Conservation (phyloP, 64 coral and sea anemone genomes). For the Catalaphyllia jardinei region DNA sequence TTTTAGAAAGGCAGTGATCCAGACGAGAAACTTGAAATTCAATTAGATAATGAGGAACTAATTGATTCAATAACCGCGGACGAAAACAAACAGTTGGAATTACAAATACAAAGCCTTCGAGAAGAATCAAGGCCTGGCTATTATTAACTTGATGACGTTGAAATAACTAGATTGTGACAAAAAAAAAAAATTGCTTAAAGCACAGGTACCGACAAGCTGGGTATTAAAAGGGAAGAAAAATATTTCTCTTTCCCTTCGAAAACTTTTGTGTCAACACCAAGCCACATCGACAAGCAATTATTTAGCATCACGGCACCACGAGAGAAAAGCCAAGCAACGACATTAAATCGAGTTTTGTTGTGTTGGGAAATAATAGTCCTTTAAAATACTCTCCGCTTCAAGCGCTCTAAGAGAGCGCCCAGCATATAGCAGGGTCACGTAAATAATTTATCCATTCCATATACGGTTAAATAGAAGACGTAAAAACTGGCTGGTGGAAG, state of each 20-base stretch:
- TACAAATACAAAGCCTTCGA: neutral
- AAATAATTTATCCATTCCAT: constrained; percentile 25
- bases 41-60: neutral
- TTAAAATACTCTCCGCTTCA: neutral
- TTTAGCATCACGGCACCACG: neutral
- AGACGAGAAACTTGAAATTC: neutral
- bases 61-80: neutral
- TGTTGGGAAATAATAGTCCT: neutral
- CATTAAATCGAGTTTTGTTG: neutral
- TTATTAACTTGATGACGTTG: neutral
- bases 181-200: neutral
- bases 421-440: neutral
- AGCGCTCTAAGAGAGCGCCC: neutral
- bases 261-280: neutral
- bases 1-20: neutral
- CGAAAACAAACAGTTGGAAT: neutral
- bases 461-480: constrained; percentile 6
- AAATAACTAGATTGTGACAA: neutral
- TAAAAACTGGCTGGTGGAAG: constrained; percentile 7
- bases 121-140: neutral
- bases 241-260: neutral
- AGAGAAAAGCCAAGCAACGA: neutral
- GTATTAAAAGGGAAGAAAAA: neutral
- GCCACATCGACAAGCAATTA: neutral
- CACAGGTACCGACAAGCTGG: neutral